These are phyloP conservation scores for Axea sp. DNA, from an alignment of 2,888 invertebrate genomes.

Conservation along the genomic window DNA sequence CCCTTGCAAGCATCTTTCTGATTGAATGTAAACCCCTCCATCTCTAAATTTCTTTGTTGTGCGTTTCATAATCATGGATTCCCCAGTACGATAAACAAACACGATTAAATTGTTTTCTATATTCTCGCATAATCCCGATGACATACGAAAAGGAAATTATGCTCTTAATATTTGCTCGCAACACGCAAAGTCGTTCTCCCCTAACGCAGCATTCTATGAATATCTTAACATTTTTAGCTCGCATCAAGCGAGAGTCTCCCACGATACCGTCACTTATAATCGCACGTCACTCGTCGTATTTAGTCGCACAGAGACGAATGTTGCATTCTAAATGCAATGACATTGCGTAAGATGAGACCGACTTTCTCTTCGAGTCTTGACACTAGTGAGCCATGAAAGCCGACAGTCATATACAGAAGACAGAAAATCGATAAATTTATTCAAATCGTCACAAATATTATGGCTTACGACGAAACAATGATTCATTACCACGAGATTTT, in stretches of 20 bases:
- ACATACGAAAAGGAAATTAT: slow-evolving; percentile 29
- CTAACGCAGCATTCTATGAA: slow-evolving; percentile 43
- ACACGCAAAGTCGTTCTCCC: slow-evolving; percentile 23
- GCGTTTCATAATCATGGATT: not conserved
- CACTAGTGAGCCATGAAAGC: slow-evolving; percentile 48
- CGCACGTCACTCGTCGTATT: slow-evolving; percentile 60
- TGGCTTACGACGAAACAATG: slow-evolving; percentile 27
- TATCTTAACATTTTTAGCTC: slow-evolving; percentile 42
- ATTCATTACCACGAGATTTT: slow-evolving; percentile 17
- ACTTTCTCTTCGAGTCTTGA: slow-evolving; percentile 60
- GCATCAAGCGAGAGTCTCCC: slow-evolving; percentile 41
- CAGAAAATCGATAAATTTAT: slow-evolving; percentile 51
- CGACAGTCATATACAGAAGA: slow-evolving; percentile 26
- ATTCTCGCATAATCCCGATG: slow-evolving; percentile 17
- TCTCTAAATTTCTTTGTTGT: no score
- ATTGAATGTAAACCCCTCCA: no score
- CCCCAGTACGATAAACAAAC: not conserved
- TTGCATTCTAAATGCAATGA: slow-evolving; percentile 61
- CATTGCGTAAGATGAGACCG: slow-evolving; percentile 53
- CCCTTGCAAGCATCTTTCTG: no score
- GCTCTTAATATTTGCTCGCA: slow-evolving; percentile 17
- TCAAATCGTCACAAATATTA: slow-evolving; percentile 44
- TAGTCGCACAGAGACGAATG: slow-evolving; percentile 60
- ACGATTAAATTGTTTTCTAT: slow-evolving; percentile 16
- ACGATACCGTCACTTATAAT: slow-evolving; percentile 62